Evolutionary conservation across 1,140 invertebrate species (phyloP).

Genomic region (Caenorhabditis latens): DNA sequence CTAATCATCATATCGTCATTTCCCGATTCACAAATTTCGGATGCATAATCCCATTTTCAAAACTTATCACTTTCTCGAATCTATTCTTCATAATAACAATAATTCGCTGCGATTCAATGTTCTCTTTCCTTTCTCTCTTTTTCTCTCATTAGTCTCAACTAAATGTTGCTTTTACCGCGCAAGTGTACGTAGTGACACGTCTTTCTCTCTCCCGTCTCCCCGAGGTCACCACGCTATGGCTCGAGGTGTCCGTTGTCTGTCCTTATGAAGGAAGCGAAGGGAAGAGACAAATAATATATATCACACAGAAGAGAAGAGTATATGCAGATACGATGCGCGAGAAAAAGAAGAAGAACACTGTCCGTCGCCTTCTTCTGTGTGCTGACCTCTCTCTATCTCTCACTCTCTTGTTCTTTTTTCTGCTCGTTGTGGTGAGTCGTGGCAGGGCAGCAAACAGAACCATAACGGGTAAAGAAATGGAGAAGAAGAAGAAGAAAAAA

Average conservation of each 20-base stretch:
- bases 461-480: constrained; percentile 37
- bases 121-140: constrained; percentile 3
- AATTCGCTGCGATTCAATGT: too few relatives aligned
- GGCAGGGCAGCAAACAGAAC: constrained; percentile 53
- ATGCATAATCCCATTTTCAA: constrained; percentile 24
- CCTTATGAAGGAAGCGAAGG: constrained; percentile 37
- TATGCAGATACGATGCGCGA: constrained; percentile 46
- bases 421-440: constrained; percentile 15
- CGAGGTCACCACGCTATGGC: constrained; percentile 41
- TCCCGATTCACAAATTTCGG: not conserved
- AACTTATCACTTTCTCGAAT: constrained; percentile 44
- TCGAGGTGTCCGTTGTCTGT: constrained; percentile 45
- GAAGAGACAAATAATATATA: not conserved
- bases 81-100: constrained; percentile 15
- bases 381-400: constrained; percentile 21
- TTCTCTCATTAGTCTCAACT: constrained; percentile 43
- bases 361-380: constrained; percentile 13
- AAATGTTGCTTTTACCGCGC: constrained; percentile 56
- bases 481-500: not conserved
- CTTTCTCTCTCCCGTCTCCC: not conserved
- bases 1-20: too few relatives aligned
- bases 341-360: constrained; percentile 43
- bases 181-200: constrained; percentile 15
- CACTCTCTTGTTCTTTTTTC: constrained; percentile 20
- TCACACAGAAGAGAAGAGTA: not conserved